Evolutionary conservation across 2,797 vertebrate species (phyloP).

Genomic region (Schizothorax lantsangensis): DNA sequence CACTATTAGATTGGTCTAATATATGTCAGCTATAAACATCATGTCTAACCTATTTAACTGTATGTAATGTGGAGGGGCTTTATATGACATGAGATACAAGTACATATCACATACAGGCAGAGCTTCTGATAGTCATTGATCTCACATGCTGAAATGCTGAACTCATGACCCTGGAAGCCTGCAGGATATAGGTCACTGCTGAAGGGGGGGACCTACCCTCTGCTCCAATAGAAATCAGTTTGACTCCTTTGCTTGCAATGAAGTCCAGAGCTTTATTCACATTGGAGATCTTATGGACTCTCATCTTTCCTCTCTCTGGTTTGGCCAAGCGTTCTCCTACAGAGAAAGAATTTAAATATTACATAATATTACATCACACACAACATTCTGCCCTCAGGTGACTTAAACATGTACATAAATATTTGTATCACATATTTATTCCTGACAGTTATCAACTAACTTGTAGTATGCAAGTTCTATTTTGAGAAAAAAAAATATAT

Average conservation of each 20-base stretch:
- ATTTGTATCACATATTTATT: background rate
- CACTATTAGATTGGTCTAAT: background rate
- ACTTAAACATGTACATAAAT: background rate
- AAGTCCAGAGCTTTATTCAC: slow-evolving; percentile 92
- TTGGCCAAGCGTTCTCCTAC: slow-evolving; percentile 89
- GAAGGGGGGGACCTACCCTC: slow-evolving; percentile 78
- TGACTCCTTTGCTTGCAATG: slow-evolving; percentile 90
- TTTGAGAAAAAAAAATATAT: background rate
- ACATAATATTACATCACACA: background rate
- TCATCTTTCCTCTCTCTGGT: slow-evolving; percentile 90
- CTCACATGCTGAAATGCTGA: slow-evolving; percentile 20
- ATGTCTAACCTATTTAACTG: slow-evolving; percentile 33
- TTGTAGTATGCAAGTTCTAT: background rate
- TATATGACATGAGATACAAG: slow-evolving; percentile 29
- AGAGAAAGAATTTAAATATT: slow-evolving; percentile 26
- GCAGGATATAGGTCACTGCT: slow-evolving; percentile 42
- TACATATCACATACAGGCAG: slow-evolving; percentile 41
- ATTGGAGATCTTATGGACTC: slow-evolving; percentile 91
- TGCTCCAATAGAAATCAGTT: slow-evolving; percentile 89
- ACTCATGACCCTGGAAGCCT: slow-evolving; percentile 35
- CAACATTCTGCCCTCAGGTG: background rate
- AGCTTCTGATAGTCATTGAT: slow-evolving; percentile 27
- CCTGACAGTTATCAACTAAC: background rate
- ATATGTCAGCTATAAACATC: background rate
- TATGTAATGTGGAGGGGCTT: background rate